phyloP scores from a whole-genome alignment of 2,113 vertebrate genomes.

The Jaculus jaculus region DNA sequence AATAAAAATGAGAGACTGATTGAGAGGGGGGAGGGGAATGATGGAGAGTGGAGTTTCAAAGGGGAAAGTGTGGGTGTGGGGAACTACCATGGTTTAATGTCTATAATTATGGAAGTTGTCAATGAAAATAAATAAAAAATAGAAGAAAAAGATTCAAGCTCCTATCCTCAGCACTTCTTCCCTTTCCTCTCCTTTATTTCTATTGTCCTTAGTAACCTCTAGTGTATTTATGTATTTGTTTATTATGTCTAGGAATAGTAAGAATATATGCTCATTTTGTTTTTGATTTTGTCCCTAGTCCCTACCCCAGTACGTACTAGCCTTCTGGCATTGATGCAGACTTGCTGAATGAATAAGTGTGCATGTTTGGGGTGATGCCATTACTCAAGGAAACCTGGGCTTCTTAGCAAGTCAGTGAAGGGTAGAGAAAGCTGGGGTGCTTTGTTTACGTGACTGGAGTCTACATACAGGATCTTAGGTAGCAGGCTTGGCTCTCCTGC shows the following conservation, averaged over 20 bases:
- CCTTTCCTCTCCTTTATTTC: not conserved
- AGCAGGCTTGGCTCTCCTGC: not conserved
- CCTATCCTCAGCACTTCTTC: not conserved
- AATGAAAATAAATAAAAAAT: too few relatives aligned
- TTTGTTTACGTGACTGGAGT: not conserved
- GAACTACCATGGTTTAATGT: too few relatives aligned
- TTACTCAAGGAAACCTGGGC: not conserved
- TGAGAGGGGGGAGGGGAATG: too few relatives aligned
- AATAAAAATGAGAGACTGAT: too few relatives aligned
- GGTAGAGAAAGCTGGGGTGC: not conserved
- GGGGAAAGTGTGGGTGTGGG: too few relatives aligned
- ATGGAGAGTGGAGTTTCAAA: too few relatives aligned
- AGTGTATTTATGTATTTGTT: not conserved
- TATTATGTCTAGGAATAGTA: not conserved
- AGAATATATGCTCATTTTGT: not conserved
- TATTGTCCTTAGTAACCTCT: not conserved
- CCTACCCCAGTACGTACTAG: not conserved
- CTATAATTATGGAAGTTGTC: too few relatives aligned
- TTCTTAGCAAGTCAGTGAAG: not conserved
- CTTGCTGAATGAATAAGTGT: not conserved
- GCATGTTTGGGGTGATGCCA: not conserved
- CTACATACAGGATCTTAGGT: not conserved
- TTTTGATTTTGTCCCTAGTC: not conserved
- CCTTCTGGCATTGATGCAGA: not conserved
- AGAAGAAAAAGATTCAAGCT: not conserved